Conservation (phyloP, 1,140 invertebrate genomes). For the Acromyrmex echinatior region DNA sequence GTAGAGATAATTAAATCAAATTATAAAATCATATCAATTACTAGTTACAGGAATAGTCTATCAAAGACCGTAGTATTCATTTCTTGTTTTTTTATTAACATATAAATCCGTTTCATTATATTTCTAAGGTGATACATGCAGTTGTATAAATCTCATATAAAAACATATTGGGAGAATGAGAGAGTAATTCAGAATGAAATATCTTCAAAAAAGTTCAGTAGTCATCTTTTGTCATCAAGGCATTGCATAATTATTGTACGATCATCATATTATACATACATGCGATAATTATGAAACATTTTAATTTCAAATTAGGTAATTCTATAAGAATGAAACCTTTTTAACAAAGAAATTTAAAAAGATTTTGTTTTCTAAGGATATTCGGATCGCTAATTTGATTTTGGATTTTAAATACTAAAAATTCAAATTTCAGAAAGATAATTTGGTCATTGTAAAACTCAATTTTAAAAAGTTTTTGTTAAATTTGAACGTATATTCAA, state of each 20-base stretch:
- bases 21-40: background rate
- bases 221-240: background rate
- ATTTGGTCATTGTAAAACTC: no score
- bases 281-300: background rate
- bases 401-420: no score
- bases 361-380: no score
- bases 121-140: background rate
- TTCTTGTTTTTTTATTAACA: background rate
- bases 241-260: background rate
- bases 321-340: no score
- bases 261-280: background rate
- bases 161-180: background rate
- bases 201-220: background rate
- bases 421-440: no score
- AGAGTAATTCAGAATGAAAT: background rate
- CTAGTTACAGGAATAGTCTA: background rate
- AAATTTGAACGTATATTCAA: no score
- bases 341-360: no score
- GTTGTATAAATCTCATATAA: background rate
- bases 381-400: no score
- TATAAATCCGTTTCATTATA: background rate
- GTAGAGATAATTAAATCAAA: constrained; percentile 22
- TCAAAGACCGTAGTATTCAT: background rate
- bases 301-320: background rate
- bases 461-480: no score